Evolutionary conservation across 2,888 invertebrate genomes (phyloP).

Genomic region (Luperina nickerlii): DNA sequence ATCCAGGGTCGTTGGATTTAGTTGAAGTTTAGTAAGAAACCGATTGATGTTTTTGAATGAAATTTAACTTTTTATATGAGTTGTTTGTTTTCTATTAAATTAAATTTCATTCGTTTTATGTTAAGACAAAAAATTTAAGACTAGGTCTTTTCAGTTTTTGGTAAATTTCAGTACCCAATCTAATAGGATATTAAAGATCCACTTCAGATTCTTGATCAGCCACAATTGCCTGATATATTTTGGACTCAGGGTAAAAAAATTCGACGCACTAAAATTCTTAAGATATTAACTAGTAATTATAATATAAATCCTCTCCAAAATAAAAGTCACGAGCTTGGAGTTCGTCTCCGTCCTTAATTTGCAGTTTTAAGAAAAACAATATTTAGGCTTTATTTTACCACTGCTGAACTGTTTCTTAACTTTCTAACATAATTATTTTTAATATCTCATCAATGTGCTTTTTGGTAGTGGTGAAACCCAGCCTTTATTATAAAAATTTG

Average conservation of each 20-base stretch:
- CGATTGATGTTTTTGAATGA: too few species aligned
- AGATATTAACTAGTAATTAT: conserved; percentile 37
- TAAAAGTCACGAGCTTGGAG: conserved; percentile 78
- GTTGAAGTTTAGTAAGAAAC: too few species aligned
- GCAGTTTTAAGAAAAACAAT: conserved; percentile 65
- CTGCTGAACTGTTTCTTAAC: conserved; percentile 26
- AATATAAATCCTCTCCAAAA: conserved; percentile 43
- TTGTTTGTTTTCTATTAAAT: too few species aligned
- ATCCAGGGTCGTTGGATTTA: too few species aligned
- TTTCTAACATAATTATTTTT: conserved; percentile 1
- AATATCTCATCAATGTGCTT: conserved; percentile 28
- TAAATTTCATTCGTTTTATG: background rate
- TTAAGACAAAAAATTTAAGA: background rate
- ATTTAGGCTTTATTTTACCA: conserved; percentile 38
- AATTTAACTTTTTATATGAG: too few species aligned
- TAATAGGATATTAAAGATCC: conserved; percentile 5
- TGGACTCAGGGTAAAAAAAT: conserved; percentile 71
- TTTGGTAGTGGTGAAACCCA: conserved; percentile 47
- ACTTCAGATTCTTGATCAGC: conserved; percentile 34
- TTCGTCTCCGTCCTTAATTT: conserved; percentile 80
- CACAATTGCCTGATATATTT: conserved; percentile 46
- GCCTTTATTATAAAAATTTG: conserved; percentile 50
- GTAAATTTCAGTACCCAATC: background rate
- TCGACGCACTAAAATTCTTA: conserved; percentile 56
- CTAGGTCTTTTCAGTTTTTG: background rate